These are phyloP conservation scores for Linepithema humile DNA, from an alignment of 1,140 invertebrate species.

Conservation along the genomic window DNA sequence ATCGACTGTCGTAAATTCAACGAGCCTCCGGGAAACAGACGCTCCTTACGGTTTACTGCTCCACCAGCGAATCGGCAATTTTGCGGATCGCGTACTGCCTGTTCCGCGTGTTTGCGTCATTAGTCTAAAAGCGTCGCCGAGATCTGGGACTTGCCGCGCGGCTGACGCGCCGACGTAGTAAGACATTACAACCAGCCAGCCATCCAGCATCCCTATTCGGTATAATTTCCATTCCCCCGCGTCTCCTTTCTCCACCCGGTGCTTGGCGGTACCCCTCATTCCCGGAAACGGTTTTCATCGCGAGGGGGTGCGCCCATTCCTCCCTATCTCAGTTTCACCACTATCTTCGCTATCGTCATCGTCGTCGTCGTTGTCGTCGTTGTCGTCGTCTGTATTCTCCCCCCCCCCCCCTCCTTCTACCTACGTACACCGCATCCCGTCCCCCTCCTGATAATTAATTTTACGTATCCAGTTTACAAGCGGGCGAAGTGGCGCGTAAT, in stretches of 20 bases:
- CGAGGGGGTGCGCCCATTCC: constrained; percentile 4
- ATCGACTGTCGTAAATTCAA: constrained; percentile 29
- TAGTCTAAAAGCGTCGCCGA: constrained; percentile 78
- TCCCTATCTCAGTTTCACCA: constrained; percentile 36
- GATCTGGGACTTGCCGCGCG: constrained; percentile 69
- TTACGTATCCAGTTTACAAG: constrained; percentile 83
- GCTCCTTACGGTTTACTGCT: constrained; percentile 29
- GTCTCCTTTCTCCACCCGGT: constrained; percentile 18
- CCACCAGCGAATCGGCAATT: constrained; percentile 63
- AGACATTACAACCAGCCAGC: constrained; percentile 74
- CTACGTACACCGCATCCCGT: too few relatives aligned
- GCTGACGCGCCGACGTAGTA: constrained; percentile 64
- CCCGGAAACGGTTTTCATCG: constrained; percentile 28
- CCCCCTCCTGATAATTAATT: constrained; percentile 80
- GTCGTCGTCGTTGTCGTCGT: constrained; percentile 27
- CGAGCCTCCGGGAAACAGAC: constrained; percentile 26
- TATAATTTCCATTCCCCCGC: constrained; percentile 76
- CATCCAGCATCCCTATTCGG: constrained; percentile 70
- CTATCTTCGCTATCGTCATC: constrained; percentile 47
- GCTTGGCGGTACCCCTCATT: constrained; percentile 42
- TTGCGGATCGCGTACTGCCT: constrained; percentile 65
- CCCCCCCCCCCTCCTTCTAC: neutral
- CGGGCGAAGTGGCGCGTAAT: constrained; percentile 78
- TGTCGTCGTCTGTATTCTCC: constrained; percentile 46
- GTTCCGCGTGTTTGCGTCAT: constrained; percentile 75